Evolutionary conservation across 2,888 invertebrate species (phyloP), one percentile per base, ranked within the genome.

Genomic region (Phlogophora meticulosa): DNA sequence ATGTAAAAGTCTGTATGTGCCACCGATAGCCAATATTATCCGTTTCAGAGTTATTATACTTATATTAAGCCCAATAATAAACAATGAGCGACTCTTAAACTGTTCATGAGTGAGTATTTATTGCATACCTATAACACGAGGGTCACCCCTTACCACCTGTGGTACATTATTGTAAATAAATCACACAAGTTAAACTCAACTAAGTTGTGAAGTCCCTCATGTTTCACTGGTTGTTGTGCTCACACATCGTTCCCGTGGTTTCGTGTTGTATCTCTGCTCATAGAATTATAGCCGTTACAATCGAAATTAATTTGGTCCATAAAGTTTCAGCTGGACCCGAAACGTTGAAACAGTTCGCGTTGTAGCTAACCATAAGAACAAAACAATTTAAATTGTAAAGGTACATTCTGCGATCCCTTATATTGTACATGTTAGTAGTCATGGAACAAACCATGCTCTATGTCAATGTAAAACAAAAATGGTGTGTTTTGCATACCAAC

Each of bases 121-220:
- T 45, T 56, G 22, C 17, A 55, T 10, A 38, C 22, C 9, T 45
- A 9, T 9, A 22, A 17, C 24, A 32, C 7, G 10, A n/a, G 10
- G 32, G 15, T 32, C 17, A 22, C 32, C 38, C 17, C 17, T 24
- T 20, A 32, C 32, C 46, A 57, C 40, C 40, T 66, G 67, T n/a
- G 56, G 11, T 46, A 40, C 58, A 48, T 13, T 68, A 58, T 68
- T 48, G 46, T 48, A 13, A 40, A 68, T 66, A 58, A 58, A 66
- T 68, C 7, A 46, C 20, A 48, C 20, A 42, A 48, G 40, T 48
- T 66, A 20, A 34, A 68, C 46, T 40, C 38, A 24, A 4, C 45
- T 52, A 22, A 28, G 49, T 64, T 52, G 34, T 64, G 48, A 56
- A 71, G 56, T 38, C 64, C 60, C 57, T 42, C 34, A 58, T 64